Evolutionary conservation across 2,113 vertebrate species (phyloP), one percentile per base, ranked within the genome.

Genomic region (Tachysurus fulvidraco): DNA sequence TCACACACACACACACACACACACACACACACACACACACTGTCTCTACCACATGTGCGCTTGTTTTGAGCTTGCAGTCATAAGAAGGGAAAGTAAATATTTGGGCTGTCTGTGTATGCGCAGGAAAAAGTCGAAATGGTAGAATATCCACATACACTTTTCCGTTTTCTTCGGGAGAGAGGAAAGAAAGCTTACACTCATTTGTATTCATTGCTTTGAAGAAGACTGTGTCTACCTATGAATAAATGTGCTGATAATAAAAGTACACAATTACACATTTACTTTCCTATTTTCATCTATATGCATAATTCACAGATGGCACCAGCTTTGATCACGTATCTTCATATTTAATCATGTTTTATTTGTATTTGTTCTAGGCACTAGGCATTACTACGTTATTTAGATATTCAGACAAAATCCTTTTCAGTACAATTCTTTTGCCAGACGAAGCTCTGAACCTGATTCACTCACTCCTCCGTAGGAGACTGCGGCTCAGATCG

Each of bases 1-100:
- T 76, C 80, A 62, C 78, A 62, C 69, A 19, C 57, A 64, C 78
- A 79, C 90, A 50, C 64, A 77, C 17, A 76, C 80, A 69, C 67
- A 77, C 17, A 76, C 80, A 69, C 67, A 77, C 13, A 76, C 80
- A 69, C 78, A 57, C 69, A 19, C 57, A 64, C 78, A 79, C 90
- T 87, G 59, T 79, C 85, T 82, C 86, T 89, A 87, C 85, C 88
- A 90, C 88, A 91, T 93, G 91, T 85, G 91, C 86, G 89, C 88
- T 87, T 85, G 89, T 93, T 91, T 93, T 83, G 90, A 92, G 91
- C 87, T 93, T 89, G 88, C 89, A 83, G 90, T 86, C 88, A 52
- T 86, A 88, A 90, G 90, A 88, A 79, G 88, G 76, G 79, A 89
- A 90, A 91, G 93, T 93, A 94, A 93, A 95, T 95, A 94, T 95